Evolutionary conservation across 2,888 invertebrate genomes (phyloP).

Genomic region (Idaea aversata): DNA sequence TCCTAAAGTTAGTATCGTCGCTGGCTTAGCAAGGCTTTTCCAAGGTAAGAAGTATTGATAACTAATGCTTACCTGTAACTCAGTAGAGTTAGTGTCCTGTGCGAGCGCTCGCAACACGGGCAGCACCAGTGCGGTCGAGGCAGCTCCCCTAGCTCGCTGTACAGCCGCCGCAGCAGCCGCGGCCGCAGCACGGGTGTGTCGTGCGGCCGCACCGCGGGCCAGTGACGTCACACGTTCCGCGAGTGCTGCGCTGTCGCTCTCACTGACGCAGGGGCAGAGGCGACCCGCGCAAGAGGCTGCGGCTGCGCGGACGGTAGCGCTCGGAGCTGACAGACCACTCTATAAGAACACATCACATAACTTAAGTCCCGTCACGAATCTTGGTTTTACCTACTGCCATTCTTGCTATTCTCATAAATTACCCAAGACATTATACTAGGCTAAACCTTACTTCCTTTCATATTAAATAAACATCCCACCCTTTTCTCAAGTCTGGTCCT

Average conservation of each 20-base stretch:
- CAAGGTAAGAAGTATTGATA: no score
- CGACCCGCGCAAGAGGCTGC: constrained; percentile 97
- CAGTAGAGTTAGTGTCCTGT: constrained; percentile 94
- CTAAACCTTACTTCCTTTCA: no score
- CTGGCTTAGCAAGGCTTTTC: no score
- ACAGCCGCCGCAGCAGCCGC: constrained; percentile 95
- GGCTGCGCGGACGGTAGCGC: constrained; percentile 92
- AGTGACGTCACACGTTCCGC: constrained; percentile 57
- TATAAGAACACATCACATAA: constrained; percentile 39
- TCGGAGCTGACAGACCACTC: constrained; percentile 87
- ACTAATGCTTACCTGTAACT: constrained; percentile 87
- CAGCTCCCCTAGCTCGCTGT: constrained; percentile 96
- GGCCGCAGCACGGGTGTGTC: constrained; percentile 57
- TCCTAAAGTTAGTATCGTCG: not conserved
- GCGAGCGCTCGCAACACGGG: constrained; percentile 96
- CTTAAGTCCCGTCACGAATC: no score
- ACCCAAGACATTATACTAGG: no score
- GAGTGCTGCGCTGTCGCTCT: constrained; percentile 60
- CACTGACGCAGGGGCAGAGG: constrained; percentile 76
- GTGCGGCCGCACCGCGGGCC: constrained; percentile 49
- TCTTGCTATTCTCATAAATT: no score
- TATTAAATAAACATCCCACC: no score
- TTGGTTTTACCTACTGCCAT: no score
- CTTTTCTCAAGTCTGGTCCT: no score
- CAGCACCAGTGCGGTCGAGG: constrained; percentile 97